Evolutionary conservation across 2,888 invertebrate genomes (phyloP).

Genomic region (Luffia ferchaultella): DNA sequence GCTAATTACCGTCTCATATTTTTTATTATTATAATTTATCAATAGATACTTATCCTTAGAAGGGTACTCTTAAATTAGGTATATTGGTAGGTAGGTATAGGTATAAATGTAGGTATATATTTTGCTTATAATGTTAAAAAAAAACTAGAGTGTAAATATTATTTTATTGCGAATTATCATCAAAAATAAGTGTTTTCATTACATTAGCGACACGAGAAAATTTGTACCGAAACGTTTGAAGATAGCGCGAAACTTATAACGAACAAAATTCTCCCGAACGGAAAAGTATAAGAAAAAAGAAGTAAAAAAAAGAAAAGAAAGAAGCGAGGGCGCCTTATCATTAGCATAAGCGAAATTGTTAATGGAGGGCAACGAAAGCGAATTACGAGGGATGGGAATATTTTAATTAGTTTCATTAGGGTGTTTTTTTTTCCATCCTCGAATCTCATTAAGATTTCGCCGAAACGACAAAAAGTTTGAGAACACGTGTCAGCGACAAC

Average conservation of each 20-base stretch:
- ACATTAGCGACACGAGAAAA: not conserved
- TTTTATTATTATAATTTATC: too few relatives aligned
- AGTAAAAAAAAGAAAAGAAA: not conserved
- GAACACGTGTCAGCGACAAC: not conserved
- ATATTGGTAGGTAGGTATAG: too few relatives aligned
- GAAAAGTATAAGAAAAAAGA: not conserved
- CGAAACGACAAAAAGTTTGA: not conserved
- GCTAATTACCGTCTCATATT: too few relatives aligned
- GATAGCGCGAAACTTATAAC: not conserved
- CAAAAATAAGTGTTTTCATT: not conserved
- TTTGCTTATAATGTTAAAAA: too few relatives aligned
- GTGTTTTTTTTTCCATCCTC: not conserved
- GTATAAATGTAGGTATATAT: too few relatives aligned
- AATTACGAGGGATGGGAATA: not conserved
- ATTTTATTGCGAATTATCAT: too few relatives aligned
- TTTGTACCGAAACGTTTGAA: not conserved
- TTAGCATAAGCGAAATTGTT: slow-evolving; percentile 6
- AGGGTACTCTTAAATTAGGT: too few relatives aligned
- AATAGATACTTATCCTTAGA: too few relatives aligned
- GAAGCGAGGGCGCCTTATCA: not conserved
- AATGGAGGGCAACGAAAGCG: slow-evolving; percentile 2
- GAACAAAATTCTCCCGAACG: not conserved
- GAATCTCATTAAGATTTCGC: not conserved
- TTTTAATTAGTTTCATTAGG: not conserved
- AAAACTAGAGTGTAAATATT: too few relatives aligned